phyloP scores from a whole-genome alignment of 2,797 vertebrate species.

The Pseudopleuronectes americanus region DNA sequence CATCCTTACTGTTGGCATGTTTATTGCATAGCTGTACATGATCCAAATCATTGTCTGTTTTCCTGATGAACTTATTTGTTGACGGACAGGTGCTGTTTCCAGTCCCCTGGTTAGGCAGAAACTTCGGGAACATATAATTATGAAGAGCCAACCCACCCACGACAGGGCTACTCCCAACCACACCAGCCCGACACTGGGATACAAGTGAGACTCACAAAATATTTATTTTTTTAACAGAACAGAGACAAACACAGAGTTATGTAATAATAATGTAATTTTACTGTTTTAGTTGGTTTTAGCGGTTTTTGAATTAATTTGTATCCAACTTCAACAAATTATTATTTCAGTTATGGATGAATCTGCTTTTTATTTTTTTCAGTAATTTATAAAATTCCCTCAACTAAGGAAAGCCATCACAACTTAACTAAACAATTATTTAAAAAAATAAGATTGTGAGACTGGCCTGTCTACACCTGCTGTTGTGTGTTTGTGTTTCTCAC shows the following conservation, averaged over 20 bases:
- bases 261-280: too few relatives aligned
- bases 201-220: constrained; percentile 62
- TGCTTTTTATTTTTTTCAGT: too few relatives aligned
- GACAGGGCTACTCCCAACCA: constrained; percentile 81
- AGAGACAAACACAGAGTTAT: neutral
- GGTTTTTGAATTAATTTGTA: too few relatives aligned
- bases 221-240: neutral
- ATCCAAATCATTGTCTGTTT: constrained; percentile 1
- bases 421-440: too few relatives aligned
- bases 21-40: neutral
- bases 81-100: constrained; percentile 87
- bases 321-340: too few relatives aligned
- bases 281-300: too few relatives aligned
- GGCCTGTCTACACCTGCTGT: too few relatives aligned
- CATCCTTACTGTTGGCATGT: neutral
- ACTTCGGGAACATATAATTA: constrained; percentile 86
- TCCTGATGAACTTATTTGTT: constrained; percentile 26
- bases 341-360: too few relatives aligned
- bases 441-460: too few relatives aligned
- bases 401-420: too few relatives aligned
- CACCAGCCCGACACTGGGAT: constrained; percentile 56
- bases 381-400: too few relatives aligned
- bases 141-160: constrained; percentile 86
- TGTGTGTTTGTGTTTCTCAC: too few relatives aligned
- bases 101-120: constrained; percentile 92